A percentile compares a stretch with the other conserved stretches of the same genome.
Conservation (phyloP, 2,113 vertebrate genomes). For the Thomomys bottae region DNA sequence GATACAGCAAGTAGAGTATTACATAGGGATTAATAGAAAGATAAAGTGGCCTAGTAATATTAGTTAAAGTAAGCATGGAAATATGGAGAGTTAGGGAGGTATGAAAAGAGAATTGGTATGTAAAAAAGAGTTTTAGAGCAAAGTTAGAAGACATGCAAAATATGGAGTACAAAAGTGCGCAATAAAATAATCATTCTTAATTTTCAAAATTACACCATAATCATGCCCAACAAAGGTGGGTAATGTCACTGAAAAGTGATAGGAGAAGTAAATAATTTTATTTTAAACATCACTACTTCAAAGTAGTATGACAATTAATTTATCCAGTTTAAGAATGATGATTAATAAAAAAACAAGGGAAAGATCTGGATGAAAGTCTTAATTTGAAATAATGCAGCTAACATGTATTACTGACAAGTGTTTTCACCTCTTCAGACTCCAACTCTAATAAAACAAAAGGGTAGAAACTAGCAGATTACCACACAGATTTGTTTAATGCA, state of each 20-base stretch:
- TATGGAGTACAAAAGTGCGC: not conserved
- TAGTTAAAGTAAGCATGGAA: constrained; percentile 26
- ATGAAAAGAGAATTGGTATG: not conserved
- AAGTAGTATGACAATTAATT: not conserved
- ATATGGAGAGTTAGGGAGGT: not conserved
- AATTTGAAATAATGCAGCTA: constrained; percentile 27
- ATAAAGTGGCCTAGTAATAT: not conserved
- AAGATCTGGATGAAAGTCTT: constrained; percentile 6
- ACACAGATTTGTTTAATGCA: constrained; percentile 22
- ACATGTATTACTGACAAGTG: not conserved
- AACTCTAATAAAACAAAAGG: constrained; percentile 19
- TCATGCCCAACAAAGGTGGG: not conserved
- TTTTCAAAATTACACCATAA: constrained; percentile 40
- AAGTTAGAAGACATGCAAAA: not conserved
- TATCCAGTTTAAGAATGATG: not conserved
- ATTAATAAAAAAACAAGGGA: not conserved
- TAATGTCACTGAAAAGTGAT: not conserved
- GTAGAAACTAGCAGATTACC: not conserved
- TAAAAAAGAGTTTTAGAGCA: not conserved
- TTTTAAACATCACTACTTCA: not conserved
- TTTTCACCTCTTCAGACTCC: not conserved
- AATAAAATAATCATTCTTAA: not conserved
- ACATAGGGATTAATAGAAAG: not conserved
- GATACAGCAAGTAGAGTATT: not conserved
- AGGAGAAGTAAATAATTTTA: not conserved